Conservation (phyloP, 2,113 vertebrate genomes). For the Catharus fuscescens region DNA sequence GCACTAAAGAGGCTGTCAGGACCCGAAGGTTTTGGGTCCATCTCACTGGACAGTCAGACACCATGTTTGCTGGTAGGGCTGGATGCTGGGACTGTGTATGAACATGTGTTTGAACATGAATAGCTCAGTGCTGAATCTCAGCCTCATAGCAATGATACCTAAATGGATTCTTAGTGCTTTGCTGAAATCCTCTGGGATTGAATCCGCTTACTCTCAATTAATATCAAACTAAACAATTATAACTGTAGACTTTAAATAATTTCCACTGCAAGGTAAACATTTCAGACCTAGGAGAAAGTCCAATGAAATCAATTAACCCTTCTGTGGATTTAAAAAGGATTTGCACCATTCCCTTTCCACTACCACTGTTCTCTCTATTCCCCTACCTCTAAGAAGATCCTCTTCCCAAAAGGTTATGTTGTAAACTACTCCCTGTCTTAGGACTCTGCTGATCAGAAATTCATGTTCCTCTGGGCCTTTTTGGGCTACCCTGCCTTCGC, state of each 20-base stretch:
- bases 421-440: neutral
- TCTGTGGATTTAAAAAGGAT: neutral
- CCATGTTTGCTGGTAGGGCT: neutral
- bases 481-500: neutral
- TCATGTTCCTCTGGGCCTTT: neutral
- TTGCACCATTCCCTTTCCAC: neutral
- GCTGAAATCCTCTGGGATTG: neutral
- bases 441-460: neutral
- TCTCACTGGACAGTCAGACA: neutral
- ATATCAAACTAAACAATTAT: slow-evolving; percentile 13
- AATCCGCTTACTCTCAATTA: slow-evolving; percentile 14
- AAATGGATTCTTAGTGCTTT: neutral
- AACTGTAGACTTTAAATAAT: neutral
- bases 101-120: neutral
- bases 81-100: neutral
- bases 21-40: neutral
- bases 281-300: neutral
- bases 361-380: neutral
- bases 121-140: neutral
- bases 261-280: neutral
- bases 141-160: neutral
- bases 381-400: neutral
- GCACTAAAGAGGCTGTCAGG: neutral
- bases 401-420: neutral
- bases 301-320: slow-evolving; percentile 22